Evolutionary conservation across 53 echinoderm and acorn worm species (phyloP), one percentile per base, ranked within the genome.

Genomic region (Paracentrotus lividus): DNA sequence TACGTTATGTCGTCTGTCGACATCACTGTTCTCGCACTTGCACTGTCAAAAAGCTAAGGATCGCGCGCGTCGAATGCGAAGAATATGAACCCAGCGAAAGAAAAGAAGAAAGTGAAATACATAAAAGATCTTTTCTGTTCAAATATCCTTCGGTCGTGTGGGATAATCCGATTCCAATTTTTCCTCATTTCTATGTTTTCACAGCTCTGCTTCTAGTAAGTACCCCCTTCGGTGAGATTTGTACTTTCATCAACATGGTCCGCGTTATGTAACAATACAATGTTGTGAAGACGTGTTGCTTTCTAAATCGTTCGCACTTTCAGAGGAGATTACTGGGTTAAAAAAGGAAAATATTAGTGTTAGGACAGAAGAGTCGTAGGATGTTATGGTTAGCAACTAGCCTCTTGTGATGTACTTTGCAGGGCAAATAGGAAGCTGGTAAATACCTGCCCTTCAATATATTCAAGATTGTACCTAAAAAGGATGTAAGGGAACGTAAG

Each of bases 181-280:
- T 89, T 15, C 89, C 43, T 89, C 89, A 89, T 89, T 89, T 89
- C 42, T 89, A 89, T 56, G 89, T 89, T 89, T 89, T 89, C 89
- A 0, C 56, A 56, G 65, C 56, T 58, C 45, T 56, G n/a, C n/a
- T n/a, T n/a, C n/a, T n/a, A n/a, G n/a, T n/a, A n/a, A 31, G 38
- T 38, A 8, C 24, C 60, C 58, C 64, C 58, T 89, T 16, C 33
- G 86, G 53, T 44, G 18, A 38, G 56, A 86, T 32, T 55, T 34
- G 86, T 34, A 56, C 53, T 34, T 9, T 47, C 56, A 86, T 36
- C 34, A 86, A 56, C 34, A 56, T 86, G 5, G 86, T 9, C 24
- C 49, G 32, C 31, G 86, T 86, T 86, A 86, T 86, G 57, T 86
- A 86, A 86, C 86, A 86, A 86, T 56, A 86, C 86, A 56, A 52